Evolutionary conservation across 2,797 vertebrate species (phyloP), one percentile per base, ranked within the genome.

Genomic region (Nothura maculosa): DNA sequence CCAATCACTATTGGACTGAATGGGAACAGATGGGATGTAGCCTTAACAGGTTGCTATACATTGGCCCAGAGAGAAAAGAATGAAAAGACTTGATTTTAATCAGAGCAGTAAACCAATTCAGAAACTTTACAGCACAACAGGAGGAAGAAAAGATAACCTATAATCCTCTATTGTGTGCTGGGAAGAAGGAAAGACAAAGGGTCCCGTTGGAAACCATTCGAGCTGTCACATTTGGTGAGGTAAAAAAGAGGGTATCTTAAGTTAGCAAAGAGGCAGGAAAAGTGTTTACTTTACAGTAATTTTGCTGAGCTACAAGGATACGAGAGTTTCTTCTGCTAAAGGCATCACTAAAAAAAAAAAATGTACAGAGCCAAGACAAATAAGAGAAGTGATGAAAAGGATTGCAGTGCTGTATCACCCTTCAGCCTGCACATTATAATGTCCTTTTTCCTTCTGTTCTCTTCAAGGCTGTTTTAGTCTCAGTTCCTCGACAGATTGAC

Each of bases 31-130:
- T 92, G 89, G 89, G 75, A 93, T 74, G 57, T 0, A 0, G 81
- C 81, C 85, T 79, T 78, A 87, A 61, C 40, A 81, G 63, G 85
- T 92, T 90, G 87, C 88, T 92, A 76, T 40, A 93, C 72, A 50
- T 73, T 70, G 79, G 64, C 63, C 47, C 54, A 89, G 61, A 92
- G 43, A 94, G 92, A 91, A 83, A 93, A 73, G 76, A 95, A 85
- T 85, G 83, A 93, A 90, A 92, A 91, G 92, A 83, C 75, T 70
- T 62, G 40, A 89, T 86, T 95, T 94, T 87, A 90, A 95, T 94
- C 91, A 90, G 68, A 94, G 48, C 50, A 69, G 28, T 94, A 82
- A 94, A 64, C 60, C 48, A 93, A 85, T 87, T 96, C 90, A 87
- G 60, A 91, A 94, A 86, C 72, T 89, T 90, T 68, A 61, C 28